Percentiles rank a stretch among this genome's conserved stretches.
Conservation (phyloP, 2,113 vertebrate genomes). For the Psettodes erumei region DNA sequence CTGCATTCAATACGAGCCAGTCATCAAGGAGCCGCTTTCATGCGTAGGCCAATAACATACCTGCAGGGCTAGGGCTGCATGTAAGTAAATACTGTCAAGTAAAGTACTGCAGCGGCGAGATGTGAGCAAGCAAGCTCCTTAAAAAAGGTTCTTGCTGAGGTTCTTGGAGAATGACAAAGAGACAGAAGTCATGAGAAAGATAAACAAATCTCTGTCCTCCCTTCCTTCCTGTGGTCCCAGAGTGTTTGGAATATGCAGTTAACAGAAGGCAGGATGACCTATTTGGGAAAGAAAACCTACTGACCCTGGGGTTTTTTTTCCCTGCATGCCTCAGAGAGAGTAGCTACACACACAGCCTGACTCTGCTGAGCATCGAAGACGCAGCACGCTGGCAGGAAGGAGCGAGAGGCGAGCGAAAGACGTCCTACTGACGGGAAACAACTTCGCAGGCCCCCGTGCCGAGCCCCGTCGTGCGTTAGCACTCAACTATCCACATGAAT, state of each 20-base stretch:
- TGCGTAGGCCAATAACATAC: neutral
- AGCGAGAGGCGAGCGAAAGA: neutral
- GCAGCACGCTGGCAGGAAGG: neutral
- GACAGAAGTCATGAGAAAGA: neutral
- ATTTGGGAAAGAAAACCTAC: slow-evolving; percentile 22
- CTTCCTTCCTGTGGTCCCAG: slow-evolving; percentile 16
- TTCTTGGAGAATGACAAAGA: too few species aligned
- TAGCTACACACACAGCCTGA: neutral
- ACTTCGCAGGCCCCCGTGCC: slow-evolving; percentile 7
- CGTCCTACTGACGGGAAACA: neutral
- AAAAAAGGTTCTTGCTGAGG: neutral
- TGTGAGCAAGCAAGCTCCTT: neutral
- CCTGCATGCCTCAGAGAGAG: neutral
- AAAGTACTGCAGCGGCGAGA: neutral
- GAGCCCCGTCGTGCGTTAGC: slow-evolving; percentile 44
- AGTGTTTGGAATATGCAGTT: slow-evolving; percentile 20
- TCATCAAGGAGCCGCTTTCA: slow-evolving; percentile 22
- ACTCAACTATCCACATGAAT: slow-evolving; percentile 48
- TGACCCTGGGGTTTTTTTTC: slow-evolving; percentile 50
- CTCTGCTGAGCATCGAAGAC: neutral
- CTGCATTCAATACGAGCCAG: slow-evolving; percentile 14
- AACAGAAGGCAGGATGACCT: slow-evolving; percentile 24
- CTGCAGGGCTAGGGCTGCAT: neutral
- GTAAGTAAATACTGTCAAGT: neutral
- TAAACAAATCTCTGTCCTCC: slow-evolving; percentile 9